Conservation (phyloP, 2,113 vertebrate genomes). For the Sardina pilchardus region DNA sequence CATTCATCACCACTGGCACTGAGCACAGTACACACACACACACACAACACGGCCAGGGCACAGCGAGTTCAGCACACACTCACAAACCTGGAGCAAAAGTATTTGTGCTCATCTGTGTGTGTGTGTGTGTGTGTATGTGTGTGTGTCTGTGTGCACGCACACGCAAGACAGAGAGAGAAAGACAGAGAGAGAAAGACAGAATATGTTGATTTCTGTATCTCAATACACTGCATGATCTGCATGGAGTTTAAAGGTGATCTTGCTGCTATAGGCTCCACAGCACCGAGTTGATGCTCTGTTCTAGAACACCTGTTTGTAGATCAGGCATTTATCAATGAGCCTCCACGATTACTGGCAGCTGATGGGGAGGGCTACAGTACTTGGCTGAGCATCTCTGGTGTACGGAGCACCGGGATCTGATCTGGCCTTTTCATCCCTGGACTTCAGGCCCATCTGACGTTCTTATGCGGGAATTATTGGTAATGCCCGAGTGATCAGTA, state of each 20-base stretch:
- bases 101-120: not conserved
- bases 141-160: not conserved
- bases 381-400: not conserved
- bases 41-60: not conserved
- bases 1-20: not conserved
- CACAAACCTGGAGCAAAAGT: not conserved
- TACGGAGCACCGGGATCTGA: not conserved
- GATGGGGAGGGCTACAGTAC: not conserved
- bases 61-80: slow-evolving; percentile 1
- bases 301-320: not conserved
- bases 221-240: not conserved
- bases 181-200: not conserved
- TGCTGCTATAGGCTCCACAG: not conserved
- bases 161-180: not conserved
- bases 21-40: not conserved
- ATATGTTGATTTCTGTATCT: not conserved
- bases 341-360: not conserved
- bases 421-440: not conserved
- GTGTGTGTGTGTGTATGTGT: slow-evolving; percentile 21
- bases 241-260: not conserved
- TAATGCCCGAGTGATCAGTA: not conserved
- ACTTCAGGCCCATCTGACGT: not conserved
- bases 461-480: not conserved
- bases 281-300: not conserved
- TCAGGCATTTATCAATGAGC: not conserved